Base-by-base conservation (phyloP, 1,140 invertebrate species). In the Microplitis demolitor region DNA sequence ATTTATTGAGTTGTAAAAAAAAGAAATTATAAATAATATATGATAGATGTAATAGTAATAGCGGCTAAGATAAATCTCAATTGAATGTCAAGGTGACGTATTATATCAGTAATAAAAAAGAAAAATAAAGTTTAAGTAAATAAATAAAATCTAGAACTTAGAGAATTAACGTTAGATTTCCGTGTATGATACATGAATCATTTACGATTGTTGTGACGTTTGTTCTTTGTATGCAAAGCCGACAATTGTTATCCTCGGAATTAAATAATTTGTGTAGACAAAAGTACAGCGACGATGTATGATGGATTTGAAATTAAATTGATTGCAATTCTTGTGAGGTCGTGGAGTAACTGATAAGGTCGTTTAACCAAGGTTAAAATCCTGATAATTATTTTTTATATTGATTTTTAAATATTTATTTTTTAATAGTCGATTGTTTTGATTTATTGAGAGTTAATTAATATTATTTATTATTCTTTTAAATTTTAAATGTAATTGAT, bases 1-100 rank as follows among this genome's bases (percentile, higher is more conserved):
- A 56, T 31, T 33, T 11, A 31, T 60, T 60, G 13, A 60, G 24
- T 31, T 60, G 58, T 14, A 56, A 56, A 56, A 56, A 56, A 60
- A 24, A 31, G 16, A 60, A 34, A 31, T 33, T 31, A 60, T 31
- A 16, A 13, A 14, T 9, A 63, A n/a, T 37, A 63, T 37, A 35
- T 31, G 35, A 35, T 13, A 14, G 61, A 14, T 4, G 35, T 24
- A 31, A 60, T 13, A n/a, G 61, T 16, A 63, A 63, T 5, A 63
- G 3, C 9, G 13, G 39, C 31, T 13, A 35, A 14, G 14, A 63
- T 37, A 39, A 63, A 63, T 35, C 0, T 24, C 33, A 45, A 63
- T 63, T 63, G 61, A 35, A 63, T 63, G 61, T 63, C 61, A 63
- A 63, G 61, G 61, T 63, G 61, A 63, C n/a, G 16, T 14, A 14